Conservation (phyloP, 2,113 vertebrate species). For the Albula goreensis region DNA sequence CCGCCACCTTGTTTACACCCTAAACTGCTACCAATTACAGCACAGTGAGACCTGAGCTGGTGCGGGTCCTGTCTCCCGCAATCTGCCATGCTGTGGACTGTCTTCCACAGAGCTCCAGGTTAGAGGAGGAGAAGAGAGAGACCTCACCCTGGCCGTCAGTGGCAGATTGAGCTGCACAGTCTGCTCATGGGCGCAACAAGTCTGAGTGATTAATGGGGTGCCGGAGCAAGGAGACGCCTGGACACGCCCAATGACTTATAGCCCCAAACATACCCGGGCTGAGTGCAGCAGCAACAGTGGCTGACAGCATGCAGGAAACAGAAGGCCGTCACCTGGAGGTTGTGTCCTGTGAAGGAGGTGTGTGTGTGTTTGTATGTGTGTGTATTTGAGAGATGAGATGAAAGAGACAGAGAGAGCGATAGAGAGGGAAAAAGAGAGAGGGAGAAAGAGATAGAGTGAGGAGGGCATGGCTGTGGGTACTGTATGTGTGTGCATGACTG, state of each 20-base stretch:
- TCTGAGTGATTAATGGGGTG: background rate
- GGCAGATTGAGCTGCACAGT: background rate
- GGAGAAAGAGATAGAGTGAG: slow-evolving; percentile 1
- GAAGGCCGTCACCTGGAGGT: background rate
- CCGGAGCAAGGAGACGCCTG: background rate
- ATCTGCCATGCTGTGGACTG: background rate
- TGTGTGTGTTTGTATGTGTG: background rate
- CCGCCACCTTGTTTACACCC: slow-evolving; percentile 75
- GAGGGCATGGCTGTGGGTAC: background rate
- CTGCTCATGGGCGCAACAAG: background rate
- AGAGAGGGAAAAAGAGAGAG: slow-evolving; percentile 20
- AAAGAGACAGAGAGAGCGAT: slow-evolving; percentile 55
- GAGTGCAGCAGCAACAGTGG: background rate
- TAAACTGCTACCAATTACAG: slow-evolving; percentile 71
- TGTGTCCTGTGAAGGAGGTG: background rate
- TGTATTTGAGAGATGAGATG: slow-evolving; percentile 63
- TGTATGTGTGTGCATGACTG: slow-evolving; percentile 38
- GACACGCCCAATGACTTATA: background rate
- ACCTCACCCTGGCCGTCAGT: background rate
- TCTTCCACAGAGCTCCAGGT: slow-evolving; percentile 38
- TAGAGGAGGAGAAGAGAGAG: slow-evolving; percentile 51
- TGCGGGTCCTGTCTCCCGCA: slow-evolving; percentile 14
- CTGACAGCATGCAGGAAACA: background rate
- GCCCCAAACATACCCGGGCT: background rate
- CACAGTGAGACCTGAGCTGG: slow-evolving; percentile 66